Evolutionary conservation across 2,113 vertebrate genomes (phyloP), one percentile per base, ranked within the genome.

Genomic region (Tetrao urogallus): DNA sequence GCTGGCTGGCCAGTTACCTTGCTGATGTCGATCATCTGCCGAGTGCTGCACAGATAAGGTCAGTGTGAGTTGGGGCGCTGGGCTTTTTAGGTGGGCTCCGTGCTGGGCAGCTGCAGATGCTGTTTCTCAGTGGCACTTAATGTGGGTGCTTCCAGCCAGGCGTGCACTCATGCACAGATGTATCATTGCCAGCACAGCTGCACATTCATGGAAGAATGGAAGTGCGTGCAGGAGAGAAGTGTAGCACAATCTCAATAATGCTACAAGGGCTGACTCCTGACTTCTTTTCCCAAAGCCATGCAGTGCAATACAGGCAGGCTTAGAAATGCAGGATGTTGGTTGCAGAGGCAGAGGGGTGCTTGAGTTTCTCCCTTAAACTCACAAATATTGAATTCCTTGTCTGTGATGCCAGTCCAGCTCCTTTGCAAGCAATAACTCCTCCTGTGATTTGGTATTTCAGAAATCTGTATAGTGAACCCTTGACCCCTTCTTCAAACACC

Each of bases 1-100:
- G 98, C 98, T 99, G 99, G 99, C 98, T 99, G 97, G 99, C 99
- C 98, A 98, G 98, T 98, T 99, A 99, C 97, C 98, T 99, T 50
- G 99, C 99, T 72, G 99, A 99, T 36, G 98, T 98, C 4, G 99
- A 99, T 83, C 99, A 99, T 94, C 98, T 99, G 95, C 99, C 99
- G 1, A 98, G 97, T 86, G 98, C 99, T 93, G 98, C 98, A 92
- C 99, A 99, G 96, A 97, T 99, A 91, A 98, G 99, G 99, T 99
- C 89, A 93, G 98, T 78, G 43, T 13, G 38, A 38, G 32, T 57
- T 74, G 40, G 7, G 56, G 11, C 36, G 61, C 75, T 79, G 82
- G 27, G 42, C 11, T 58, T 87, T 87, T 40, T 13, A 24, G 6
- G 6, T 7, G 28, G 2, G 38, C 13, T 16, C 19, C 5, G 7